Base-by-base conservation (phyloP, 2,113 vertebrate genomes). In the Turdus rufiventris region DNA sequence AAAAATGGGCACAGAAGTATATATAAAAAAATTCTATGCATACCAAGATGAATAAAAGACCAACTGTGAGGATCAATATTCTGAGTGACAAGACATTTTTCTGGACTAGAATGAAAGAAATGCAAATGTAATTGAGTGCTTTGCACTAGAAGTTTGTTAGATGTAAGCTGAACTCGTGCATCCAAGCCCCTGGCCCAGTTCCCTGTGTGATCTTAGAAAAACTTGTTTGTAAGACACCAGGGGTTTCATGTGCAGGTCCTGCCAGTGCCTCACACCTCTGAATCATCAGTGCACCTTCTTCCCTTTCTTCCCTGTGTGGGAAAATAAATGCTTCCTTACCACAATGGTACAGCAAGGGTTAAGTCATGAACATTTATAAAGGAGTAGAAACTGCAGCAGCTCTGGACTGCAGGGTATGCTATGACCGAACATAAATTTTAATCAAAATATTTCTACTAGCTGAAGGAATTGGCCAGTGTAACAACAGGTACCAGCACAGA, bases 61-160 rank as follows among this genome's bases (percentile, higher is more conserved):
- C 29, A 62, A 29, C 40, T 57, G n/a, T 65, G 54, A 72, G 36
- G 72, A 74, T 53, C 40, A 75, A 17, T 72, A 75, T 72, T 75
- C 80, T 68, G 50, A 95, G 33, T 34, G 56, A 86, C 75, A 79
- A 57, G 82, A 79, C 45, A 63, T 43, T 87, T 89, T 50, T 67
- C 56, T 77, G 48, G 53, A 90, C 38, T 42, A 54, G 28, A 93
- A 78, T 42, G 28, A 94, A 95, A 95, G 53, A 91, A 88, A 90
- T 47, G 43, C 9, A 77, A 56, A 85, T n/a, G 14, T 38, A 76
- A 66, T 14, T 60, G 56, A 87, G 57, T 7, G 7, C 56, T 91
- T 65, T 74, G 53, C 68, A 70, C 8, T 6, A 77, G 63, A 21
- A 20, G 3, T 58, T 68, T 89, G 65, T 62, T 70, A 94, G 38